Conservation (phyloP, 1,140 invertebrate species). For the Drosophila kepulauana region DNA sequence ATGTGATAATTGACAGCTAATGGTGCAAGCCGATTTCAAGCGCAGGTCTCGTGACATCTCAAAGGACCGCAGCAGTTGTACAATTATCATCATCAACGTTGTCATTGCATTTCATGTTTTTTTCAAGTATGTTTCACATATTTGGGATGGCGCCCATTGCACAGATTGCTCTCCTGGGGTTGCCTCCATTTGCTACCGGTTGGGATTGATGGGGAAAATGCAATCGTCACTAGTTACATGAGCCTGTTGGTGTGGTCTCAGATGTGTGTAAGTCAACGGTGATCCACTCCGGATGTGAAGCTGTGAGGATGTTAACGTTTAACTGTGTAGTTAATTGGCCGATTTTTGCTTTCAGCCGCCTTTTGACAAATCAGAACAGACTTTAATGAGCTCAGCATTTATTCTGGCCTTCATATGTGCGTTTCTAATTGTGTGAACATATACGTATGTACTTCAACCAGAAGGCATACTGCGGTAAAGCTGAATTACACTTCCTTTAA, state of each 20-base stretch:
- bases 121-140: constrained; percentile 70
- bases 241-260: neutral
- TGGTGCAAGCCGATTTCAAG: constrained; percentile 36
- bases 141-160: constrained; percentile 60
- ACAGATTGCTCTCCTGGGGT: constrained; percentile 4
- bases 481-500: constrained; percentile 42
- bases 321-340: constrained; percentile 80
- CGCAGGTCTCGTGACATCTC: constrained; percentile 40
- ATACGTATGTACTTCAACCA: neutral
- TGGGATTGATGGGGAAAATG: constrained; percentile 68
- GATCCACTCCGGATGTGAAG: constrained; percentile 69
- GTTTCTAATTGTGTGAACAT: no score
- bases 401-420: neutral
- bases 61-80: constrained; percentile 43
- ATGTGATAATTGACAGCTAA: constrained; percentile 75
- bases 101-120: constrained; percentile 31
- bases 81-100: constrained; percentile 31
- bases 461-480: constrained; percentile 40
- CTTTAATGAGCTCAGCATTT: constrained; percentile 24
- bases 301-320: constrained; percentile 82
- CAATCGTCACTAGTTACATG: constrained; percentile 77
- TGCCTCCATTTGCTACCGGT: constrained; percentile 11
- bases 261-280: constrained; percentile 8
- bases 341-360: constrained; percentile 60
- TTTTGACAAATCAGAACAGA: constrained; percentile 46